Evolutionary conservation across 2,797 vertebrate species (phyloP), one percentile per base, ranked within the genome.

Genomic region (Holocentrus rufus): DNA sequence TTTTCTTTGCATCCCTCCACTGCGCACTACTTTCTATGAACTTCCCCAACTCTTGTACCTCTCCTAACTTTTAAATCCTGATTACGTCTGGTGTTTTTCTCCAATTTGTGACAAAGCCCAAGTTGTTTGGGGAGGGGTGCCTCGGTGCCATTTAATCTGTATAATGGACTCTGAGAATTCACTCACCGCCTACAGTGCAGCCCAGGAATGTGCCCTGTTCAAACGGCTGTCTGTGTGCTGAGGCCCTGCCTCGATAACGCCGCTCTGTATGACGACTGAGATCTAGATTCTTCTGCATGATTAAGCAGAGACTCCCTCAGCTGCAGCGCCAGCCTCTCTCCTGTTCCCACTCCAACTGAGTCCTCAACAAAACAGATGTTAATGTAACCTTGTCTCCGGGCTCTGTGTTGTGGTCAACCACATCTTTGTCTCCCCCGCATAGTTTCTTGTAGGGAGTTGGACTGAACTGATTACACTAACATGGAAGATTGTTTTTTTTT

Each of bases 121-220:
- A 25, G 76, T 78, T 90, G 81, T 93, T 61, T 74, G 57, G 44
- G 59, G 62, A 27, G 65, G 59, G 68, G 83, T 50, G 62, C 69
- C 65, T 81, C 83, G 88, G 84, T 85, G 70, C 34, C 47, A 15
- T 60, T 72, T 25, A 14, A 69, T 76, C 57, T 62, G 87, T 72
- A 90, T 82, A 80, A 90, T 84, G 69, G 66, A 86, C 81, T 74
- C 79, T 85, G 87, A 90, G 90, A 92, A 88, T 90, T 92, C 91
- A 90, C 86, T 80, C 76, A 31, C 75, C 83, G 65, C 94, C 91
- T 78, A 94, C 94, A 44, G 42, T 52, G 22, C 0, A 49, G 65
- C 46, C 47, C 75, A 93, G 86, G 93, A 93, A 94, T 94, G 89
- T 54, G 76, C 59, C 20, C 34, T 2, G 71, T 70, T 92, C 65